phyloP scores from a whole-genome alignment of 1,140 invertebrate species.

The Drosophila rufa region DNA sequence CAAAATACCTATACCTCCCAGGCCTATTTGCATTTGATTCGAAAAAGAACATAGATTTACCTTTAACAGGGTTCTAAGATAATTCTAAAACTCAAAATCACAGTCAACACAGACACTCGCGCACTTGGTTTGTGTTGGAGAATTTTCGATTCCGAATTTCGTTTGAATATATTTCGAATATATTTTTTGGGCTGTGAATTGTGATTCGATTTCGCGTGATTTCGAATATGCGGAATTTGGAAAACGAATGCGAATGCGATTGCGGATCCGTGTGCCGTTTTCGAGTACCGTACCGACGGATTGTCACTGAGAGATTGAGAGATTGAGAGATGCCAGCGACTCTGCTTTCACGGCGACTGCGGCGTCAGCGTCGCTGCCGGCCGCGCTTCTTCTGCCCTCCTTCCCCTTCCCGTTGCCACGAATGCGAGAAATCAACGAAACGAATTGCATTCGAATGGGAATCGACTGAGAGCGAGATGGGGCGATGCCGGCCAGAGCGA shows the following conservation, averaged over 20 bases:
- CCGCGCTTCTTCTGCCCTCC: slow-evolving; percentile 7
- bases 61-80: slow-evolving; percentile 23
- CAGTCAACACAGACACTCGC: slow-evolving; percentile 44
- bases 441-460: slow-evolving; percentile 82
- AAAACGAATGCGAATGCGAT: slow-evolving; percentile 13
- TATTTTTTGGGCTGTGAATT: slow-evolving; percentile 9
- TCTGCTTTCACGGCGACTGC: slow-evolving; percentile 40
- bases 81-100: slow-evolving; percentile 29
- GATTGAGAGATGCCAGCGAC: slow-evolving; percentile 44
- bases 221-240: slow-evolving; percentile 38
- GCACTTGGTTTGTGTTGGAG: slow-evolving; percentile 31
- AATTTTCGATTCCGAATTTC: slow-evolving; percentile 22
- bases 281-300: slow-evolving; percentile 72
- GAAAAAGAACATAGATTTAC: slow-evolving; percentile 29
- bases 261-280: slow-evolving; percentile 29
- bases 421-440: slow-evolving; percentile 78
- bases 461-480: slow-evolving; percentile 58
- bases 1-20: background rate
- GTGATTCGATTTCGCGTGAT: slow-evolving; percentile 19
- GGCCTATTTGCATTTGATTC: background rate
- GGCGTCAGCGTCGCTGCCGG: slow-evolving; percentile 37
- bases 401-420: slow-evolving; percentile 27
- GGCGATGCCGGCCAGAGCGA: slow-evolving; percentile 9
- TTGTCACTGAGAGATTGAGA: slow-evolving; percentile 71
- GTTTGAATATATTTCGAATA: slow-evolving; percentile 30